phyloP scores from a whole-genome alignment of 2,113 vertebrate species.

The Scalopus aquaticus region DNA sequence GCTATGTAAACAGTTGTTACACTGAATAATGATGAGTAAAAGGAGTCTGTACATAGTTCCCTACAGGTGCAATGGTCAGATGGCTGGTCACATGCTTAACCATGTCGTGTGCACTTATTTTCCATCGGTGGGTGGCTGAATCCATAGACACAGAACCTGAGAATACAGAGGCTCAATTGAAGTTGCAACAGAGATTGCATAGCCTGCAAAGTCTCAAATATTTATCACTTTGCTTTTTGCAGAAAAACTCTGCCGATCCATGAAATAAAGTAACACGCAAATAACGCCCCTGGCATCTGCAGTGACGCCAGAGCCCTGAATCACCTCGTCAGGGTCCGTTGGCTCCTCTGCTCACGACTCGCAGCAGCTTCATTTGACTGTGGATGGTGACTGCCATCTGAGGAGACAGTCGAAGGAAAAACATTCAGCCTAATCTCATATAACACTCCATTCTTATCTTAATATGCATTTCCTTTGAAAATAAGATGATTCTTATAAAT shows the following conservation, averaged over 20 bases:
- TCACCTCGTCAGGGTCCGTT: neutral
- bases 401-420: constrained; percentile 21
- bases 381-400: neutral
- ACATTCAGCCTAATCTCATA: neutral
- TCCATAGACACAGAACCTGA: neutral
- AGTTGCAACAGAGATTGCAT: neutral
- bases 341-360: neutral
- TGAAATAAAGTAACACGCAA: constrained; percentile 4
- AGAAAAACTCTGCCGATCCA: neutral
- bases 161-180: neutral
- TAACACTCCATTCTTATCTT: constrained; percentile 21
- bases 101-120: neutral
- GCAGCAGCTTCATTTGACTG: neutral
- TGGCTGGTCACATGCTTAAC: neutral
- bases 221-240: neutral
- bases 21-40: neutral
- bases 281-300: neutral
- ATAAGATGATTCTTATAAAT: constrained; percentile 50
- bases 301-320: neutral
- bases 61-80: too few species aligned
- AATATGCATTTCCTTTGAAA: constrained; percentile 47
- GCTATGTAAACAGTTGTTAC: neutral
- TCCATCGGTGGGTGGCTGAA: neutral
- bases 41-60: neutral
- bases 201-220: neutral